Evolutionary conservation across 2,113 vertebrate species (phyloP).

Genomic region (Furnarius figulus): DNA sequence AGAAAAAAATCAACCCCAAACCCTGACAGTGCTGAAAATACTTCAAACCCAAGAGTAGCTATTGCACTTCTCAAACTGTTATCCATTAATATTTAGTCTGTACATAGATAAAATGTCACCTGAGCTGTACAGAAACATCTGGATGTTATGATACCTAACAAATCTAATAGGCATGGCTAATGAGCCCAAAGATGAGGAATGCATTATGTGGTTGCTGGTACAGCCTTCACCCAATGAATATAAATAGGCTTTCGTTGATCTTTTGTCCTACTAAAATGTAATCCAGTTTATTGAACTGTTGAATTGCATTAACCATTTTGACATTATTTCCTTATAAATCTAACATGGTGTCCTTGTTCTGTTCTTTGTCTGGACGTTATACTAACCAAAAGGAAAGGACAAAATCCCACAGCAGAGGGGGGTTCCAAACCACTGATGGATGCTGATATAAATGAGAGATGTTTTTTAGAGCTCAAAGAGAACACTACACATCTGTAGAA

Average conservation of each 20-base stretch:
- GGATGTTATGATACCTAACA: conserved; percentile 67
- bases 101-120: conserved; percentile 50
- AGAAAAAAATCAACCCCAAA: neutral
- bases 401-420: neutral
- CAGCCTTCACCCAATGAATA: conserved; percentile 74
- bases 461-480: neutral
- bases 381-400: conserved; percentile 32
- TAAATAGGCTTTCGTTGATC: conserved; percentile 73
- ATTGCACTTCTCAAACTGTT: conserved; percentile 29
- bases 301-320: conserved; percentile 77
- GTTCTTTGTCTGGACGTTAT: conserved; percentile 37
- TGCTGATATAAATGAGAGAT: conserved; percentile 31
- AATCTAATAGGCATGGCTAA: conserved; percentile 72
- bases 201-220: conserved; percentile 67
- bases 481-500: neutral
- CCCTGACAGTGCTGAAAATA: neutral
- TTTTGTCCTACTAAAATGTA: conserved; percentile 77
- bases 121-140: conserved; percentile 73
- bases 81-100: conserved; percentile 61
- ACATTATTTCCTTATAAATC: conserved; percentile 77
- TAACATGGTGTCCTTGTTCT: conserved; percentile 69
- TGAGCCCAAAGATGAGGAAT: conserved; percentile 67
- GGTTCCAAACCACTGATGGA: conserved; percentile 9
- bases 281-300: conserved; percentile 76
- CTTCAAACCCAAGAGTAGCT: neutral